Percentiles rank a stretch among this genome's conserved stretches.
Conservation (phyloP, 2,888 invertebrate genomes). For the Tolmerus cingulatus region DNA sequence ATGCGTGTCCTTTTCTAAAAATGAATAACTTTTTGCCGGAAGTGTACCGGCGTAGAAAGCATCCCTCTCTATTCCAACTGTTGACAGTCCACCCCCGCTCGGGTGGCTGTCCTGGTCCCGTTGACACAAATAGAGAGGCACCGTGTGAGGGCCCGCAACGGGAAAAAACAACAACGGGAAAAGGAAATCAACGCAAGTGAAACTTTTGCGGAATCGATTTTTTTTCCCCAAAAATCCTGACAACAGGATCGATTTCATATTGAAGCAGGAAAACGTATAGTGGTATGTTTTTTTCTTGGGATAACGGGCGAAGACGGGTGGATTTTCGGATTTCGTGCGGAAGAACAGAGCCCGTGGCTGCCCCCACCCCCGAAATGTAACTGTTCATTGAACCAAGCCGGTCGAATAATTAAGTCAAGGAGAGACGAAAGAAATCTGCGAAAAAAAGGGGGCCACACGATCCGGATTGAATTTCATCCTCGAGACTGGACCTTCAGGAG, state of each 20-base stretch:
- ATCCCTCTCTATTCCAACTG: background rate
- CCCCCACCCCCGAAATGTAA: background rate
- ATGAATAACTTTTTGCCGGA: background rate
- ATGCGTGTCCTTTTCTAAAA: background rate
- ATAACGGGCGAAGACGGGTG: background rate
- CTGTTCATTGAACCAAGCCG: constrained; percentile 36
- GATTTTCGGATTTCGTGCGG: background rate
- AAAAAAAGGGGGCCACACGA: background rate
- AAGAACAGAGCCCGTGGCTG: background rate
- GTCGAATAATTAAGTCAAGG: constrained; percentile 13
- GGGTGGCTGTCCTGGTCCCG: background rate
- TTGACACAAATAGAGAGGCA: constrained; percentile 23
- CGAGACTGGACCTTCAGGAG: background rate
- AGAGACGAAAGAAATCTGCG: background rate
- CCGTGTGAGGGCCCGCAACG: background rate
- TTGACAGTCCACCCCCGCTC: constrained; percentile 4
- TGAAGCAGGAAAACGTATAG: background rate
- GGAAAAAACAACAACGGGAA: background rate
- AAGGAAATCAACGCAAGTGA: constrained; percentile 12
- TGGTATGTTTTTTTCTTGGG: background rate
- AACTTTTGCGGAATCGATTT: constrained; percentile 31
- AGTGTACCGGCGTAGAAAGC: background rate
- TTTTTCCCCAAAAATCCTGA: constrained; percentile 7
- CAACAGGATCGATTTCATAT: constrained; percentile 26
- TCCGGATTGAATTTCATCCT: background rate